Evolutionary conservation across 2,888 invertebrate genomes (phyloP).

Genomic region (Parnassius orleans): DNA sequence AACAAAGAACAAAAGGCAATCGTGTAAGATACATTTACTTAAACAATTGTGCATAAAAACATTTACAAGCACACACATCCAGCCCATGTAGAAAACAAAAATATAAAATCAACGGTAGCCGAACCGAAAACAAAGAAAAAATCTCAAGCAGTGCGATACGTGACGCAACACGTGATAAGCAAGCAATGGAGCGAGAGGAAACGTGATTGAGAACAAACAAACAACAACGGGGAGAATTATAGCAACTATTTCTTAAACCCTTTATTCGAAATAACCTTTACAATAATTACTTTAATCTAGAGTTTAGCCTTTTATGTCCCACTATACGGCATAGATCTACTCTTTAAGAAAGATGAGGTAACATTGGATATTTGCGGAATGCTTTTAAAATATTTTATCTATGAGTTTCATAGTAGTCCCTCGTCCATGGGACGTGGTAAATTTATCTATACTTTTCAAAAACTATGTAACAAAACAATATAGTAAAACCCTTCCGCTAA

Average conservation of each 20-base stretch:
- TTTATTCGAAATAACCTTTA: background rate
- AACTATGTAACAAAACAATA: no score
- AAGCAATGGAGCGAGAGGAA: constrained; percentile 4
- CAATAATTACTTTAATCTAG: no score
- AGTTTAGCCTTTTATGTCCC: no score
- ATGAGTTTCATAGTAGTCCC: no score
- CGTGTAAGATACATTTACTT: background rate
- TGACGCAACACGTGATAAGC: constrained; percentile 14
- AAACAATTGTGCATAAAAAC: background rate
- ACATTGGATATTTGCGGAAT: no score
- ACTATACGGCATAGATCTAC: no score
- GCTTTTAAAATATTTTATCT: no score
- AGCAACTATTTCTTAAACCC: constrained; percentile 18
- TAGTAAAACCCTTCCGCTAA: no score
- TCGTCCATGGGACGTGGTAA: no score
- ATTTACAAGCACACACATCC: constrained; percentile 19
- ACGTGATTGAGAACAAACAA: constrained; percentile 17
- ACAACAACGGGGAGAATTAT: constrained; percentile 10
- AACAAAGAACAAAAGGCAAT: no score
- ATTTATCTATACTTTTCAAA: no score
- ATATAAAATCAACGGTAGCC: constrained; percentile 17
- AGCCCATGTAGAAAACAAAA: constrained; percentile 12
- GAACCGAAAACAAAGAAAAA: constrained; percentile 20
- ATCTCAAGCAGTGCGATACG: constrained; percentile 17
- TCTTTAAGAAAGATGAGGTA: no score